These are phyloP conservation scores for Goniozus legneri DNA, from an alignment of 1,140 invertebrate species.

Conservation along the genomic window DNA sequence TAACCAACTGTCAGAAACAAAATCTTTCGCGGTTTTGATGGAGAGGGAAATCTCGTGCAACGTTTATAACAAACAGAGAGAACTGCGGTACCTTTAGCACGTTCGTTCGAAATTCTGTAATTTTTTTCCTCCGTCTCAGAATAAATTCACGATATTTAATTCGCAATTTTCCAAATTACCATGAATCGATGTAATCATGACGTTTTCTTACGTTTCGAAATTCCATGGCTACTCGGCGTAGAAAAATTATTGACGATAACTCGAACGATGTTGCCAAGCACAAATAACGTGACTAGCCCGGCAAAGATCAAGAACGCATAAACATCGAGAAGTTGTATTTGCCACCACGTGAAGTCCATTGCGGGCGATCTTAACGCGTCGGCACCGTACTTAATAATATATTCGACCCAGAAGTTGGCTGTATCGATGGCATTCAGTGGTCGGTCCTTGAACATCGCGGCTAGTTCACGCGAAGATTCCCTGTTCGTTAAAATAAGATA, in stretches of 20 bases:
- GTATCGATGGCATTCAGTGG: constrained; percentile 54
- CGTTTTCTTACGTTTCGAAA: too few relatives aligned
- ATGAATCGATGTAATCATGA: too few relatives aligned
- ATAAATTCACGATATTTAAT: too few relatives aligned
- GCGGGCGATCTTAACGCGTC: constrained; percentile 45
- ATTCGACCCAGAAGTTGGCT: constrained; percentile 61
- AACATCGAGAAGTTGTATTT: constrained; percentile 49
- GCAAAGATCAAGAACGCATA: constrained; percentile 11
- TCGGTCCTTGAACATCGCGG: constrained; percentile 35
- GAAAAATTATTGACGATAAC: neutral
- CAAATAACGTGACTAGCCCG: neutral
- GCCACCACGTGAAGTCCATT: constrained; percentile 48
- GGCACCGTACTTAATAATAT: constrained; percentile 55
- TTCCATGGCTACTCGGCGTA: neutral
- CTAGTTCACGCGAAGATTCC: constrained; percentile 20
- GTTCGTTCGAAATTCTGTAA: too few relatives aligned
- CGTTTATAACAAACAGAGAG: too few relatives aligned
- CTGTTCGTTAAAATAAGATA: constrained; percentile 19
- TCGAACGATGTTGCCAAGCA: neutral
- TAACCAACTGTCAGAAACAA: too few relatives aligned
- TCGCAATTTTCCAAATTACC: too few relatives aligned
- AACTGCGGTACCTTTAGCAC: too few relatives aligned
- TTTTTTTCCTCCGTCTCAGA: too few relatives aligned
- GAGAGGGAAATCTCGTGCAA: too few relatives aligned
- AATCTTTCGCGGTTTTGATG: too few relatives aligned